Conservation (phyloP, 2,888 invertebrate species). For the Cantharis flavilabris region DNA sequence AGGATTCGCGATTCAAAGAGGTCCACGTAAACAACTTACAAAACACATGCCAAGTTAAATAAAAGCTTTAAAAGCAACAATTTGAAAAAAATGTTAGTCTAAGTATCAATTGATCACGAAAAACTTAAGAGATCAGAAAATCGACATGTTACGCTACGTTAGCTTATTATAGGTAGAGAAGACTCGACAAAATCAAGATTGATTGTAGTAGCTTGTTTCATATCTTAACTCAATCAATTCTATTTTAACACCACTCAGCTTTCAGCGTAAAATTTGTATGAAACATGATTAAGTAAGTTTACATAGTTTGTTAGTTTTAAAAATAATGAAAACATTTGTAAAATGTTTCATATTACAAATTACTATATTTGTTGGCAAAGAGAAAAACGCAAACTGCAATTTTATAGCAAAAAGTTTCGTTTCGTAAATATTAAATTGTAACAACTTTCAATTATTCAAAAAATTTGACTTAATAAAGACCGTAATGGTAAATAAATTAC, state of each 20-base stretch:
- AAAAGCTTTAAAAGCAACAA: neutral
- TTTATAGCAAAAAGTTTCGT: neutral
- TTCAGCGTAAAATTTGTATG: neutral
- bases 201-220: slow-evolving; percentile 1
- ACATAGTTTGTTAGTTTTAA: neutral
- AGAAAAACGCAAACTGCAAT: neutral
- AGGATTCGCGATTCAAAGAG: too few species aligned
- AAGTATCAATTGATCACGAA: neutral
- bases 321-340: neutral
- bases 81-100: neutral
- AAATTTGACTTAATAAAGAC: neutral
- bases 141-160: slow-evolving; percentile 2
- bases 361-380: neutral
- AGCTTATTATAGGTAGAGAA: neutral
- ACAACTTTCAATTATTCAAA: neutral
- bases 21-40: too few species aligned
- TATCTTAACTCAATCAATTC: slow-evolving; percentile 1
- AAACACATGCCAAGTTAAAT: too few species aligned
- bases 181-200: slow-evolving; percentile 2
- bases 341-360: neutral
- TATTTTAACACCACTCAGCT: neutral
- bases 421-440: neutral
- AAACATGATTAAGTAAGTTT: neutral
- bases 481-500: neutral
- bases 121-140: slow-evolving; percentile 1